Conservation (phyloP, 2,888 invertebrate genomes). For the Eustalomyia histrio region DNA sequence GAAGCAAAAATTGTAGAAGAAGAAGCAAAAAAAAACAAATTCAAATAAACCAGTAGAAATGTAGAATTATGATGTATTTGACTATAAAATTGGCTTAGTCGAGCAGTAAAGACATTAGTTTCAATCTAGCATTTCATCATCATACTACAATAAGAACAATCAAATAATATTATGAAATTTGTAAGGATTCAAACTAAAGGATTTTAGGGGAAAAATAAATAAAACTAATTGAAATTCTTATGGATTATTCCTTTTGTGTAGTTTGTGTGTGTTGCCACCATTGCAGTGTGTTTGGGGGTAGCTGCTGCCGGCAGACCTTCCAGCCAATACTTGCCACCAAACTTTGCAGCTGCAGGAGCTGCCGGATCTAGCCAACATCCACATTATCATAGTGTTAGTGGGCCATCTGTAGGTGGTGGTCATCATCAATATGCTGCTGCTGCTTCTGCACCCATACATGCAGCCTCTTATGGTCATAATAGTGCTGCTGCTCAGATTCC, state of each 20-base stretch:
- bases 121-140: slow-evolving; percentile 58
- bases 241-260: slow-evolving; percentile 9
- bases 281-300: slow-evolving; percentile 67
- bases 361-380: slow-evolving; percentile 39
- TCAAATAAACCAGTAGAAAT: slow-evolving; percentile 28
- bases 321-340: slow-evolving; percentile 75
- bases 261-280: slow-evolving; percentile 60
- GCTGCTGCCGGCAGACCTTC: slow-evolving; percentile 71
- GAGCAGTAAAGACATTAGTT: slow-evolving; percentile 37
- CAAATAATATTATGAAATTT: slow-evolving; percentile 47
- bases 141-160: slow-evolving; percentile 59
- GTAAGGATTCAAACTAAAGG: slow-evolving; percentile 46
- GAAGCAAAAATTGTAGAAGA: slow-evolving; percentile 25
- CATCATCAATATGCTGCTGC: slow-evolving; percentile 35
- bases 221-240: slow-evolving; percentile 5
- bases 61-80: slow-evolving; percentile 46
- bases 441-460: slow-evolving; percentile 22
- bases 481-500: slow-evolving; percentile 80
- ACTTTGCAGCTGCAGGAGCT: slow-evolving; percentile 57
- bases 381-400: slow-evolving; percentile 71
- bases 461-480: slow-evolving; percentile 42
- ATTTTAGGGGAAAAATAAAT: not conserved
- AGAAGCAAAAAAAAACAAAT: slow-evolving; percentile 20
- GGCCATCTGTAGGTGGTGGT: slow-evolving; percentile 43
- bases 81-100: slow-evolving; percentile 58